phyloP scores from a whole-genome alignment of 2,113 vertebrate species.

The Toxostoma redivivum region DNA sequence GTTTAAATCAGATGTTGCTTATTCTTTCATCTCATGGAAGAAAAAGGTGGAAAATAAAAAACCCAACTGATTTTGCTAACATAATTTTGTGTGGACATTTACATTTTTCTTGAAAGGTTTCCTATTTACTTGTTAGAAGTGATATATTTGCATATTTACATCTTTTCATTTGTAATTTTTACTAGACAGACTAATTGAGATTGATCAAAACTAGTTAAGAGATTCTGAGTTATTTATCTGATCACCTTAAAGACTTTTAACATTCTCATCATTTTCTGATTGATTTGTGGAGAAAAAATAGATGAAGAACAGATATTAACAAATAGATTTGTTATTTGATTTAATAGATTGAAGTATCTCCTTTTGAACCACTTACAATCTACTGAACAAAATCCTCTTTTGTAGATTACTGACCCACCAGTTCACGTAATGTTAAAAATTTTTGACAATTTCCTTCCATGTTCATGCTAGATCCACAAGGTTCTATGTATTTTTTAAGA shows the following conservation, averaged over 20 bases:
- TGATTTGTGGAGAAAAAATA: constrained; percentile 47
- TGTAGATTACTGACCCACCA: constrained; percentile 23
- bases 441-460: constrained; percentile 21
- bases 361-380: constrained; percentile 37
- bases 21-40: not conserved
- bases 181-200: not conserved
- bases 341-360: constrained; percentile 32
- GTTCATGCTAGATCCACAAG: not conserved
- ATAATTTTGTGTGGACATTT: not conserved
- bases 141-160: not conserved
- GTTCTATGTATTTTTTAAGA: constrained; percentile 12
- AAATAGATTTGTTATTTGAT: constrained; percentile 16
- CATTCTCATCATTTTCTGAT: constrained; percentile 35
- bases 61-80: not conserved
- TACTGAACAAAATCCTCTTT: constrained; percentile 45
- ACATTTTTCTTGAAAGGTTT: not conserved
- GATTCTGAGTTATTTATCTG: constrained; percentile 14
- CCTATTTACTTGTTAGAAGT: not conserved
- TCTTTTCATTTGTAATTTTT: not conserved
- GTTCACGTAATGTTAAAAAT: constrained; percentile 25
- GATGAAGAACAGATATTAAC: constrained; percentile 32
- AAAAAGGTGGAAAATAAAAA: not conserved
- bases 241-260: constrained; percentile 39
- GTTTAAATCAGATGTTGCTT: not conserved
- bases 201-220: not conserved